Conservation (phyloP, 2,113 vertebrate genomes). For the Coracopsis vasa region DNA sequence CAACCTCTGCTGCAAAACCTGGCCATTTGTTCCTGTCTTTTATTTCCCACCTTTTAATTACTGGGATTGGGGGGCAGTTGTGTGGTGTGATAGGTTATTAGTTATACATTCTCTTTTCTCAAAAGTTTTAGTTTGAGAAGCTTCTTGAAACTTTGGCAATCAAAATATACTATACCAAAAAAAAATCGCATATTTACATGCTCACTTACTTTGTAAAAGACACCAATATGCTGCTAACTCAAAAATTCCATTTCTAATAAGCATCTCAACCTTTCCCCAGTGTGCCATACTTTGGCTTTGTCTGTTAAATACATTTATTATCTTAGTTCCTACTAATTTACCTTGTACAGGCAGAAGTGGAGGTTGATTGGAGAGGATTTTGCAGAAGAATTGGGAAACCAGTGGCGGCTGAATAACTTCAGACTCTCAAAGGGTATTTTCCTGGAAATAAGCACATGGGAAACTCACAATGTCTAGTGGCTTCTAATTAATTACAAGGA, state of each 20-base stretch:
- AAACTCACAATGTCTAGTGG: neutral
- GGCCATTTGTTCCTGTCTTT: neutral
- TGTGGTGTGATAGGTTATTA: neutral
- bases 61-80: rapidly evolving
- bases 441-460: neutral
- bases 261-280: neutral
- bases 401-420: neutral
- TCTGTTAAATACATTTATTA: neutral
- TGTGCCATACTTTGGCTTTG: neutral
- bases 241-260: neutral
- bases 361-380: neutral
- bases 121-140: neutral
- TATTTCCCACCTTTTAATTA: neutral
- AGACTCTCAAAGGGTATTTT: neutral
- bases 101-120: neutral
- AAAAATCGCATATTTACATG: neutral
- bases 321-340: neutral
- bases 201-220: neutral
- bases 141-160: neutral
- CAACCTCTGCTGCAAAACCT: neutral
- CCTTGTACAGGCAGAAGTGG: neutral
- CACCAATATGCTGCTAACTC: neutral
- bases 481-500: neutral
- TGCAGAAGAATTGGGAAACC: neutral
- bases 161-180: neutral